Evolutionary conservation across 2,888 invertebrate species (phyloP), one percentile per base, ranked within the genome.

Genomic region (Cryptocephalus moraei): DNA sequence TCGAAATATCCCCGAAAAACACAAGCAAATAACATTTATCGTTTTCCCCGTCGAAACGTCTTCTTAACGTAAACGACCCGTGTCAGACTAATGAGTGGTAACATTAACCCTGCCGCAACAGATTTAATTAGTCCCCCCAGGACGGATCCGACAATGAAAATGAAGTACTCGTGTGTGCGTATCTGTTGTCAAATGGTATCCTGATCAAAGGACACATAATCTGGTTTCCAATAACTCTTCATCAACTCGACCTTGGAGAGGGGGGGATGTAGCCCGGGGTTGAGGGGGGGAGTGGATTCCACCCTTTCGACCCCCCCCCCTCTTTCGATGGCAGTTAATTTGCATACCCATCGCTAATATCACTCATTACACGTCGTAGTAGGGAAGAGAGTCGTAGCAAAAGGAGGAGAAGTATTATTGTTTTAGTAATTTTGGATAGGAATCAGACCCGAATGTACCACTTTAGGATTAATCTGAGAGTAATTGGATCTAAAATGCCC

Each of bases 211-310:
- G 51, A 45, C 46, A 47, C 42, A 47, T 50, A 46, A 53, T 51
- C 51, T 47, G 48, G 53, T 54, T 47, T 53, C 53, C 53, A 47
- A 53, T 51, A 50, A 53, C 53, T 51, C 53, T 53, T 54, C 53
- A 54, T 54, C 50, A 51, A 48, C 39, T 46, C 50, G 50, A 48
- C 51, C 51, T 54, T 51, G 49, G 49, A 48, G 50, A 45, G 48
- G 42, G 44, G 48, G 46, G 43, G 22, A 6, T 6, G 22, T 4
- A 4, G 2, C 22, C 3, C 22, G 22, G 22, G 22, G 22, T 2
- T 2, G 22, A 22, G 22, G 22, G 22, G 22, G 22, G 46, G 43
- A 48, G 39, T 46, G 32, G 38, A 51, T 50, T 48, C 48, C 51
- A 36, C 45, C 46, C 41, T 40, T 46, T 49, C 49, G 44, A n/a